phyloP scores from a whole-genome alignment of 1,140 invertebrate species.

The Leptinotarsa texana region DNA sequence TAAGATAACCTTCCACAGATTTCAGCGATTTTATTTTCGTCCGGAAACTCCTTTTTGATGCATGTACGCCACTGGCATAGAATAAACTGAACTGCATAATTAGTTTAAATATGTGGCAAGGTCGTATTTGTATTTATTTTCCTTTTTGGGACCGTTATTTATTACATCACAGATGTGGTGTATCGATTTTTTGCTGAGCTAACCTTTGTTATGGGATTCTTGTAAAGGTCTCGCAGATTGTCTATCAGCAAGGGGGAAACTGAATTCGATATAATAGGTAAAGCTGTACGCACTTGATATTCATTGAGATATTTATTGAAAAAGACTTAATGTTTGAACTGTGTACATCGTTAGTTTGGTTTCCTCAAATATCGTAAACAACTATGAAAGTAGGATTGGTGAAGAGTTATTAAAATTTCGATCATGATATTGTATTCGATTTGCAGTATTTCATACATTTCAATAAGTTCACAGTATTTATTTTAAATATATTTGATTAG shows the following conservation, averaged over 20 bases:
- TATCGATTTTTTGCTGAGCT: conserved; percentile 12
- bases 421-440: no score
- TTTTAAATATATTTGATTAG: no score
- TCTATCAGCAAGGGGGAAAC: neutral
- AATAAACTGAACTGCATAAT: conserved; percentile 19
- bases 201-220: neutral
- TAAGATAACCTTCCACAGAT: neutral
- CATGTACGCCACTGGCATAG: neutral
- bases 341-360: neutral
- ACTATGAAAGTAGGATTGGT: no score
- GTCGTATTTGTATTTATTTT: conserved; percentile 22
- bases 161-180: conserved; percentile 16
- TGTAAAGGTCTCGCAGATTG: neutral
- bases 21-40: neutral
- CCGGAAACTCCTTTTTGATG: neutral
- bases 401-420: no score
- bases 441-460: no score
- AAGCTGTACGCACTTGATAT: neutral
- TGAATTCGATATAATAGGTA: neutral
- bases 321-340: neutral
- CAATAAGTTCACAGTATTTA: no score
- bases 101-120: conserved; percentile 19
- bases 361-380: neutral
- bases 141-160: conserved; percentile 15
- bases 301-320: neutral